Conservation (phyloP, 2,888 invertebrate genomes). For the Caprella mutica region DNA sequence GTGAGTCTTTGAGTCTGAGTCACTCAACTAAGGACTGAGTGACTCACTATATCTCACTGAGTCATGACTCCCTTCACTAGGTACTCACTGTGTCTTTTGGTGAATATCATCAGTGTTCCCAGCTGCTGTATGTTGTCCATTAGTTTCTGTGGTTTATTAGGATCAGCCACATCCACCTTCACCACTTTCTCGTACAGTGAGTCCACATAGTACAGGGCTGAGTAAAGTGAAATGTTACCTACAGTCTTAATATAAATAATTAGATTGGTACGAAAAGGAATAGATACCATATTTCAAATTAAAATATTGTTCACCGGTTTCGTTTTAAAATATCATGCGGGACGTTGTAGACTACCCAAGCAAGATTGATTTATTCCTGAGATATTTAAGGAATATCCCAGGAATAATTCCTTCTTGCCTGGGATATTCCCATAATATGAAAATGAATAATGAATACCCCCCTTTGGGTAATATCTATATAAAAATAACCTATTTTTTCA, state of each 20-base stretch:
- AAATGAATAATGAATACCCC: too few species aligned
- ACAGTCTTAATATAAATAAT: too few species aligned
- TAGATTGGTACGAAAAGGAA: too few species aligned
- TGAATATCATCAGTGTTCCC: constrained; percentile 74
- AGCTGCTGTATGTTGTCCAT: constrained; percentile 77
- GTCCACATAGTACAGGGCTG: constrained; percentile 70
- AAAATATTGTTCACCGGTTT: too few species aligned
- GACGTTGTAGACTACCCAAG: too few species aligned
- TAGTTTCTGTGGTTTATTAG: constrained; percentile 61
- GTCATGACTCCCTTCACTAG: background rate
- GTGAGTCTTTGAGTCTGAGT: background rate
- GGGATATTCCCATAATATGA: too few species aligned
- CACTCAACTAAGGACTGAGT: background rate
- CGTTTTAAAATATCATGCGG: too few species aligned
- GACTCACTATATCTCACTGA: background rate
- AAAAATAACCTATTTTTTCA: background rate
- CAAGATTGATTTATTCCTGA: too few species aligned
- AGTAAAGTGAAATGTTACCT: background rate
- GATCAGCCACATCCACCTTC: constrained; percentile 66
- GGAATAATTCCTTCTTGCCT: too few species aligned
- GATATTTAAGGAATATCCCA: too few species aligned
- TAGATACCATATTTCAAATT: too few species aligned
- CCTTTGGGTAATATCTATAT: too few species aligned
- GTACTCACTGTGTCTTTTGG: constrained; percentile 55
- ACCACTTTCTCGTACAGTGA: constrained; percentile 79